Evolutionary conservation across 1,140 invertebrate species (phyloP).

Genomic region (Eciton burchellii): DNA sequence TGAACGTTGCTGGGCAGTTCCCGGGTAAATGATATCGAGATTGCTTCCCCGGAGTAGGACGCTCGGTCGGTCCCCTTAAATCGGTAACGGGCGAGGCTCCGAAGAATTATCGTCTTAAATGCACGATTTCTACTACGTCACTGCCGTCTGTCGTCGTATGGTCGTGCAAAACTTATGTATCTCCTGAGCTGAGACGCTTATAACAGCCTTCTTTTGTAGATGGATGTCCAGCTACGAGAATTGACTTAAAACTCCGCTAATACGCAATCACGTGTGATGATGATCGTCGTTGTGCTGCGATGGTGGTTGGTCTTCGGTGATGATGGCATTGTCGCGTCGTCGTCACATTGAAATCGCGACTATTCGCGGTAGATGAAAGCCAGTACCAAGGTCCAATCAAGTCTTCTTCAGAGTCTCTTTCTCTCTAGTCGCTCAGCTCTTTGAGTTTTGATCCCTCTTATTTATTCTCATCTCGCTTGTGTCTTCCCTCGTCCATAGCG

Average conservation of each 20-base stretch:
- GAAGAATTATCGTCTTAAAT: slow-evolving; percentile 61
- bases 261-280: slow-evolving; percentile 52
- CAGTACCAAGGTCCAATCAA: slow-evolving; percentile 41
- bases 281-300: slow-evolving; percentile 71
- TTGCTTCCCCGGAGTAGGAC: slow-evolving; percentile 33
- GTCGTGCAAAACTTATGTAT: slow-evolving; percentile 68
- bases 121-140: slow-evolving; percentile 57
- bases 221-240: slow-evolving; percentile 69
- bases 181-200: slow-evolving; percentile 66
- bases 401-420: neutral
- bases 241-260: slow-evolving; percentile 69
- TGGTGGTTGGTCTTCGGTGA: slow-evolving; percentile 68
- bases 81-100: slow-evolving; percentile 48
- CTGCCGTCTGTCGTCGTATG: slow-evolving; percentile 36
- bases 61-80: slow-evolving; percentile 26
- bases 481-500: neutral
- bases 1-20: slow-evolving; percentile 21
- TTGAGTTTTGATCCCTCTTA: neutral
- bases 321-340: slow-evolving; percentile 54
- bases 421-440: neutral
- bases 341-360: slow-evolving; percentile 6
- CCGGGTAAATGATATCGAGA: slow-evolving; percentile 49
- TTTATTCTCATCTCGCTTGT: neutral
- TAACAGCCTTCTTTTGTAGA: slow-evolving; percentile 68
- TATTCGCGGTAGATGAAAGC: slow-evolving; percentile 34